A percentile compares a stretch with the other conserved stretches of the same genome.
Evolutionary conservation across 1,140 invertebrate species (phyloP).

Genomic region (Antheraea pernyi): DNA sequence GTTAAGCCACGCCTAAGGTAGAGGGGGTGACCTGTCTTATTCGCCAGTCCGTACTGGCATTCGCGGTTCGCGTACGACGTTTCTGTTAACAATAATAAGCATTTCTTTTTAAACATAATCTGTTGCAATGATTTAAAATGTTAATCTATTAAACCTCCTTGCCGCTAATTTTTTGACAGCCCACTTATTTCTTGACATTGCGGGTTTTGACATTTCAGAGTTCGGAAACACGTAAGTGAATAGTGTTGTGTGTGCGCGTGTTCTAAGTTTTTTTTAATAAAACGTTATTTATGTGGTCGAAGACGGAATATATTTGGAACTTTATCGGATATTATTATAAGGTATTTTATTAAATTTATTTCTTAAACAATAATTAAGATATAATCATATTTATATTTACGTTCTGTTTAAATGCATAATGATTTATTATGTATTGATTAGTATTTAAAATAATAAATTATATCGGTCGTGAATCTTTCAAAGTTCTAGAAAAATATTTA

Average conservation of each 20-base stretch:
- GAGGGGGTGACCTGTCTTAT: slow-evolving; percentile 24
- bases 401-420: too few relatives aligned
- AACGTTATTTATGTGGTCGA: background rate
- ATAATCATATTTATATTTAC: background rate
- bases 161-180: background rate
- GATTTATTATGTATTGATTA: background rate
- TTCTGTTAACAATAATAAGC: slow-evolving; percentile 1
- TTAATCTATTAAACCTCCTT: background rate
- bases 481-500: too few relatives aligned
- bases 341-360: background rate
- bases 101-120: background rate
- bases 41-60: slow-evolving; percentile 55
- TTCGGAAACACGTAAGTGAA: background rate
- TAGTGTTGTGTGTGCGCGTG: slow-evolving; percentile 4
- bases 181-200: background rate
- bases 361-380: background rate
- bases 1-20: slow-evolving; percentile 12
- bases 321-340: background rate
- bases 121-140: background rate
- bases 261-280: background rate
- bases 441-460: background rate
- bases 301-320: background rate
- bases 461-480: too few relatives aligned
- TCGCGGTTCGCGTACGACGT: slow-evolving; percentile 48
- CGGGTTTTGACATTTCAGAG: background rate